Base-by-base conservation (phyloP, 2,888 invertebrate genomes). In the Cataglyphis livida region DNA sequence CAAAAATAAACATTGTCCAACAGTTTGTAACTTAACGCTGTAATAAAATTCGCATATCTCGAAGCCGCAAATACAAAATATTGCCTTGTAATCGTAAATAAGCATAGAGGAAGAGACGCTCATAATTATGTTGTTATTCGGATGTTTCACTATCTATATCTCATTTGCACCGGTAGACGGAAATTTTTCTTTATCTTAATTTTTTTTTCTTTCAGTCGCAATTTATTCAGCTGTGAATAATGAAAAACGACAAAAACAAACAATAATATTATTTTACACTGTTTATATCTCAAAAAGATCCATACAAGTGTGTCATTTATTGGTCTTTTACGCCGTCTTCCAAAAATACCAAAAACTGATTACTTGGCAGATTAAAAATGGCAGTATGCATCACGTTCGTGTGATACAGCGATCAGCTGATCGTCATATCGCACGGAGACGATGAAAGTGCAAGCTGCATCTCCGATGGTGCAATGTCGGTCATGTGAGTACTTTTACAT, bases 391-490 rank as follows among this genome's bases (percentile, higher is more conserved):
- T 32, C 70, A 44, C 25, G 18, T 78, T 57, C 32, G 38, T 38
- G n/a, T 48, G 65, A 84, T 81, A 65, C 59, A 35, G 66, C 35
- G 68, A 88, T 86, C 84, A 84, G 74, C 82, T 87, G 87, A 35
- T 28, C 15, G 21, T 25, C 78, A 57, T 61, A 68, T 59, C 61
- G 35, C 57, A 44, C 62, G n/a, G 15, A 54, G 15, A 25, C 48
- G 78, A 75, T 75, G 82, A 84, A 84, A 86, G 65, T 74, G 87
- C 74, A 85, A 87, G 85, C 25, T 65, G 82, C 71, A 59, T 25
- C 25, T 38, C 10, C 25, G 73, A 84, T 83, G 82, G 76, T 85
- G 89, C 82, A 89, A 88, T 61, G 12, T 44, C 68, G 51, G 38
- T 28, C 54, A 64, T 21, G 57, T 35, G 57, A 68, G 35, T 51